A percentile compares a stretch with the other conserved stretches of the same genome.
Conservation (phyloP, 2,113 vertebrate genomes). For the Raja brachyura region DNA sequence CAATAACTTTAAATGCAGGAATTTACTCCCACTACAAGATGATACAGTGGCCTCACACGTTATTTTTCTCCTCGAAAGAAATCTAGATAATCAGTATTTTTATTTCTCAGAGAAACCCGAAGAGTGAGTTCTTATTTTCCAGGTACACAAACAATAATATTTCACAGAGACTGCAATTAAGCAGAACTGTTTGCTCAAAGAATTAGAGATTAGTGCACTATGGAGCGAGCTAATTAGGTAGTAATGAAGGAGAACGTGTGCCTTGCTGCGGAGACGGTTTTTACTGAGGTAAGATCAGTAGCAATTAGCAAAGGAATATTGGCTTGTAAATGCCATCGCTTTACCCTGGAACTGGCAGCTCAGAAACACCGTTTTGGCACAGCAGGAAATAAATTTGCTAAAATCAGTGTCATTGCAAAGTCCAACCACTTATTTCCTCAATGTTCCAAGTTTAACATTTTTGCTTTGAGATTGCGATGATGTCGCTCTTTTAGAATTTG, state of each 20-base stretch:
- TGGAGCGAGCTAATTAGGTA: constrained; percentile 23
- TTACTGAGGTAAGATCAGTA: constrained; percentile 7
- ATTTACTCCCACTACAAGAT: neutral
- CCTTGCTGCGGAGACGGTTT: neutral
- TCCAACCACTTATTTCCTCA: neutral
- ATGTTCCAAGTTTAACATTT: neutral
- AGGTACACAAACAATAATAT: constrained; percentile 17
- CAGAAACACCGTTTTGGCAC: neutral
- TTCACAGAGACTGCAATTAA: neutral
- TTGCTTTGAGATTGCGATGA: neutral
- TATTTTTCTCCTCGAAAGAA: neutral
- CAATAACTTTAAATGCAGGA: neutral
- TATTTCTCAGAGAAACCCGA: neutral
- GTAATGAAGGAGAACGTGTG: constrained; percentile 29
- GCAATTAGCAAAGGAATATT: neutral
- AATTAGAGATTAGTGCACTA: constrained; percentile 20
- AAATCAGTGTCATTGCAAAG: neutral
- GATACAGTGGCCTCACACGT: neutral
- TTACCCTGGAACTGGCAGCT: neutral
- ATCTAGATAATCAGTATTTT: neutral
- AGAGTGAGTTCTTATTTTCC: neutral
- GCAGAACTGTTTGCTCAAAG: constrained; percentile 32
- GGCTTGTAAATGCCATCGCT: neutral
- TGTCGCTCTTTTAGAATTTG: neutral
- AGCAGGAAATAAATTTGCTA: neutral